Conservation (phyloP, 2,888 invertebrate genomes). For the Ceratothoa steindachneri region DNA sequence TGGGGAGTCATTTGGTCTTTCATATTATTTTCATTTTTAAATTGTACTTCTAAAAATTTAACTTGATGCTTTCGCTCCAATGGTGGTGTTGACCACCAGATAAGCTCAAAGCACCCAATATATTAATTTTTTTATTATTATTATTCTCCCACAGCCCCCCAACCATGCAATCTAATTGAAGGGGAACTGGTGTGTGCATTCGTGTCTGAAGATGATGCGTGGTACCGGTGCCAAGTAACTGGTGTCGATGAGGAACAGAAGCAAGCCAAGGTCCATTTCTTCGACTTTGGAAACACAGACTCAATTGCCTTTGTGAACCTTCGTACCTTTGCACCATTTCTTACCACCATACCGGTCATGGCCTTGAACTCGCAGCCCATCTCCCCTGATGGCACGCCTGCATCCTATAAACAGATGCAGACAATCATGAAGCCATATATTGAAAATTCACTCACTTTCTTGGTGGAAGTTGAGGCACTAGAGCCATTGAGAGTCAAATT, state of each 20-base stretch:
- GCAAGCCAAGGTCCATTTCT: slow-evolving; percentile 1
- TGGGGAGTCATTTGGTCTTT: too few relatives aligned
- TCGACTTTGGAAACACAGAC: slow-evolving; percentile 25
- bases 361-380: slow-evolving; percentile 6
- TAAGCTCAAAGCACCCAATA: too few relatives aligned
- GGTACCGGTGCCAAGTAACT: slow-evolving; percentile 25
- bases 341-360: slow-evolving; percentile 3
- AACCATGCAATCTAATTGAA: neutral
- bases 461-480: neutral
- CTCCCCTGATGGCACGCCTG: too few relatives aligned
- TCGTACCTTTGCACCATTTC: neutral
- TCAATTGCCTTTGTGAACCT: neutral
- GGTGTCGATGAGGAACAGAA: neutral
- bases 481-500: neutral
- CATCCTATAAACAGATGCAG: neutral
- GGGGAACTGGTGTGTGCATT: slow-evolving; percentile 30
- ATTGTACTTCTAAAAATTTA: too few relatives aligned
- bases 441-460: neutral
- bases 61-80: too few relatives aligned
- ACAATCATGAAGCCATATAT: neutral
- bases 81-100: too few relatives aligned
- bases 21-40: too few relatives aligned
- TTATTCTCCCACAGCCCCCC: neutral
- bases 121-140: too few relatives aligned
- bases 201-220: neutral